Base-by-base conservation (phyloP, 1,140 invertebrate genomes). In the Condylostylus longicornis region DNA sequence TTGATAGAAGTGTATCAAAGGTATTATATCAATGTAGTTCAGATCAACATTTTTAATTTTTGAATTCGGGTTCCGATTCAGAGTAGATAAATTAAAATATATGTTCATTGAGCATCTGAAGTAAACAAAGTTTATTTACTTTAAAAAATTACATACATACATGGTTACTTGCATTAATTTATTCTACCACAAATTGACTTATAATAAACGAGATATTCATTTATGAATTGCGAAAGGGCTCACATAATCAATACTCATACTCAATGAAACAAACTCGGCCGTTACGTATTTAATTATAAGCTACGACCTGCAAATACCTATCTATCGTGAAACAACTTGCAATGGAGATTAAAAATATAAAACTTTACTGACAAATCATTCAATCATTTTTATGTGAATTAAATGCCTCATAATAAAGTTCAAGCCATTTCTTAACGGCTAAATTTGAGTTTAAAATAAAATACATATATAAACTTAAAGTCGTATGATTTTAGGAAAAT, bases 271-370 rank as follows among this genome's bases (percentile, higher is more conserved):
- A 25, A 8, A 8, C n/a, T 8, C 7, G 23, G n/a, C 23, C 23
- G 23, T 25, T n/a, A n/a, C 23, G 7, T 25, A 25, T 25, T 25
- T 8, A 25, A n/a, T 25, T n/a, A n/a, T n/a, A n/a, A n/a, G n/a
- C n/a, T n/a, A n/a, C n/a, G n/a, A n/a, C n/a, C n/a, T n/a, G n/a
- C n/a, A n/a, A n/a, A n/a, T n/a, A n/a, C n/a, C n/a, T n/a, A n/a
- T n/a, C n/a, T n/a, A n/a, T n/a, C n/a, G n/a, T n/a, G n/a, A n/a
- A n/a, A n/a, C n/a, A n/a, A n/a, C n/a, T n/a, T n/a, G n/a, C n/a
- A n/a, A n/a, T 25, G 23, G n/a, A 8, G 23, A 25, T n/a, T n/a
- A 25, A 25, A 25, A 25, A 53, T 47, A 29, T 48, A 32, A 8
- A 18, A 13, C 44, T 44, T 31, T 32, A 49, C 20, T 5, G n/a